Evolutionary conservation across 2,113 vertebrate species (phyloP).

Genomic region (Macaca nemestrina): DNA sequence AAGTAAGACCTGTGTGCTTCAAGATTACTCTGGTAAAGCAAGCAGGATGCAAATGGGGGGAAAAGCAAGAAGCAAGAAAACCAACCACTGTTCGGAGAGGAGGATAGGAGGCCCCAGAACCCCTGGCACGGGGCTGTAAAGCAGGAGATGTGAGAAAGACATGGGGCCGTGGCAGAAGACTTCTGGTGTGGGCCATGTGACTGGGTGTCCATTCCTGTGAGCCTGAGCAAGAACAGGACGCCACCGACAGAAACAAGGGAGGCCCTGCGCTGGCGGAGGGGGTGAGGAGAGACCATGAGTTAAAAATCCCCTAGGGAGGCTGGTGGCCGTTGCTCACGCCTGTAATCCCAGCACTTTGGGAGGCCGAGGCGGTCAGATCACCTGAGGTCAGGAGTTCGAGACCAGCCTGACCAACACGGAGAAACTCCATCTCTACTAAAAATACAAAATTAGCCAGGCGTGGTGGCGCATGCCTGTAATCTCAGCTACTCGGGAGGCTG

Average conservation of each 20-base stretch:
- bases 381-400: too few species aligned
- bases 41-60: not conserved
- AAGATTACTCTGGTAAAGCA: not conserved
- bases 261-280: not conserved
- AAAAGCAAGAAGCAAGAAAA: not conserved
- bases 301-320: too few species aligned
- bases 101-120: not conserved
- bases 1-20: not conserved
- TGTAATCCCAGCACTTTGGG: too few species aligned
- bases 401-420: too few species aligned
- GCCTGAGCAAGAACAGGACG: not conserved
- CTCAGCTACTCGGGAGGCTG: too few species aligned
- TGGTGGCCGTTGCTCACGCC: too few species aligned
- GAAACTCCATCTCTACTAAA: too few species aligned
- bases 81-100: not conserved
- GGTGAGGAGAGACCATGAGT: not conserved
- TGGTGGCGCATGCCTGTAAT: too few species aligned
- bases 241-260: not conserved
- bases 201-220: not conserved
- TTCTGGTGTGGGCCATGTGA: not conserved
- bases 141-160: fast-evolving
- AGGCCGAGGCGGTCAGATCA: too few species aligned
- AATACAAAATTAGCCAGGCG: too few species aligned
- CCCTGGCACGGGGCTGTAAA: not conserved
- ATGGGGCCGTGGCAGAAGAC: not conserved